These are phyloP conservation scores for Cynoglossus semilaevis DNA, from an alignment of 2,113 vertebrate genomes.

Conservation along the genomic window DNA sequence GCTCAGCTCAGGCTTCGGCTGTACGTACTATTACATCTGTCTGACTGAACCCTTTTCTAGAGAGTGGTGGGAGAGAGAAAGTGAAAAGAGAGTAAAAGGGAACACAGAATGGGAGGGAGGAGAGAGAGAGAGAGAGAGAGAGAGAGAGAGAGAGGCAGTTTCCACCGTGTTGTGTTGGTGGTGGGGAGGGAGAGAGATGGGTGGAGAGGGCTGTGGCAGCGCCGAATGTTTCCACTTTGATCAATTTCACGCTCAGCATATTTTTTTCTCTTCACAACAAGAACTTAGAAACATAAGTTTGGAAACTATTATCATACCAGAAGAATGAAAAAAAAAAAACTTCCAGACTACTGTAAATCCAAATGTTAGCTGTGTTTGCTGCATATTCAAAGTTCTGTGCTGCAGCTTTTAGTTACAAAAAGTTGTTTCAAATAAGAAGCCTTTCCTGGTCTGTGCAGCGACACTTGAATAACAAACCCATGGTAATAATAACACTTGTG, in stretches of 20 bases:
- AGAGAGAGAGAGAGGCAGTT: conserved; percentile 40
- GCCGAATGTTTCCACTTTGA: conserved; percentile 55
- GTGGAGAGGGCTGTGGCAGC: conserved; percentile 28
- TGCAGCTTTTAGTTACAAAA: not conserved
- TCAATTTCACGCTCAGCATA: conserved; percentile 32
- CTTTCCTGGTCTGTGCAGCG: too few relatives aligned
- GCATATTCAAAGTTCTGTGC: conserved; percentile 2
- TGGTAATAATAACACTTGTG: too few relatives aligned
- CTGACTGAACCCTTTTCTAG: conserved; percentile 50
- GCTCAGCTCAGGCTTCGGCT: conserved; percentile 57
- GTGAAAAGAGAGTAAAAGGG: conserved; percentile 12
- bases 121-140: conserved; percentile 18
- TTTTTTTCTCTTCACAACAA: conserved; percentile 28
- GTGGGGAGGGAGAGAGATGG: conserved; percentile 15
- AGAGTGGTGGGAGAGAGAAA: conserved; percentile 33
- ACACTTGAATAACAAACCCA: too few relatives aligned
- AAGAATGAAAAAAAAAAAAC: conserved; percentile 1
- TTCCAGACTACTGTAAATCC: not conserved
- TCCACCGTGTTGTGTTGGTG: conserved; percentile 34
- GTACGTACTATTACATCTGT: conserved; percentile 65
- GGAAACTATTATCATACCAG: conserved; percentile 21
- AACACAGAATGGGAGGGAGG: conserved; percentile 43
- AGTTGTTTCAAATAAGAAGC: too few relatives aligned
- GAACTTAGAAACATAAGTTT: conserved; percentile 7
- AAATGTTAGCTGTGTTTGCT: not conserved